Evolutionary conservation across 2,888 invertebrate species (phyloP).

Genomic region (Trichacis sp.): DNA sequence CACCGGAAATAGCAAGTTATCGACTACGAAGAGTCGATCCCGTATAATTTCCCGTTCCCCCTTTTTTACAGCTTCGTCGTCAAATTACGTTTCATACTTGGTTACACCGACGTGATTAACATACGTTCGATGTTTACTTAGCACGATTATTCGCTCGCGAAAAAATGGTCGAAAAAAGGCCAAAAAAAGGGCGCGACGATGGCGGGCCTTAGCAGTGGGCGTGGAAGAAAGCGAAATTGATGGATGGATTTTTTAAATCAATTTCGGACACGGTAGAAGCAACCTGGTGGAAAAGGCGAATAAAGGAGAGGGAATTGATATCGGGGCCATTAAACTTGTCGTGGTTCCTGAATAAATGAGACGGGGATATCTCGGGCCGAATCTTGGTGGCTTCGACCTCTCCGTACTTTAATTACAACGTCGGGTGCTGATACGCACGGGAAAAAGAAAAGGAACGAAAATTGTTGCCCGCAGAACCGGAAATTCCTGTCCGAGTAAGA

Average conservation of each 20-base stretch:
- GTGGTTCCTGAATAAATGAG: constrained; percentile 40
- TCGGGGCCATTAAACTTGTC: constrained; percentile 40
- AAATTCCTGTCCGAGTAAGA: constrained; percentile 45
- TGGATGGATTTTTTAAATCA: neutral
- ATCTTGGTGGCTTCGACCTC: constrained; percentile 43
- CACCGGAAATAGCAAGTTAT: constrained; percentile 50
- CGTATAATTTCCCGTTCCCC: constrained; percentile 40
- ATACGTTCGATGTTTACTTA: neutral
- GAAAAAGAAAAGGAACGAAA: constrained; percentile 29
- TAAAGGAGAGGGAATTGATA: constrained; percentile 35
- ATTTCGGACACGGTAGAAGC: constrained; percentile 22
- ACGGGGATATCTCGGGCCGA: constrained; percentile 38
- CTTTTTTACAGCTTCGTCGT: constrained; percentile 29
- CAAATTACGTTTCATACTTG: constrained; percentile 29
- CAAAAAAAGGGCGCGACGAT: no score
- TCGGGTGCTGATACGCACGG: constrained; percentile 47
- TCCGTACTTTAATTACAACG: constrained; percentile 46
- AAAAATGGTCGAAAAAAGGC: no score
- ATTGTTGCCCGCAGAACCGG: constrained; percentile 40
- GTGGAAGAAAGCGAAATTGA: no score
- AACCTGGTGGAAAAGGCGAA: constrained; percentile 41
- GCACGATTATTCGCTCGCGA: no score
- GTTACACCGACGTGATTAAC: constrained; percentile 15
- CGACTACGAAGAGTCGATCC: constrained; percentile 38
- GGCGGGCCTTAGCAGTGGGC: no score